A percentile compares a stretch with the other conserved stretches of the same genome.
Conservation (phyloP, 2,888 invertebrate species). For the Phyllotreta cruciferae region DNA sequence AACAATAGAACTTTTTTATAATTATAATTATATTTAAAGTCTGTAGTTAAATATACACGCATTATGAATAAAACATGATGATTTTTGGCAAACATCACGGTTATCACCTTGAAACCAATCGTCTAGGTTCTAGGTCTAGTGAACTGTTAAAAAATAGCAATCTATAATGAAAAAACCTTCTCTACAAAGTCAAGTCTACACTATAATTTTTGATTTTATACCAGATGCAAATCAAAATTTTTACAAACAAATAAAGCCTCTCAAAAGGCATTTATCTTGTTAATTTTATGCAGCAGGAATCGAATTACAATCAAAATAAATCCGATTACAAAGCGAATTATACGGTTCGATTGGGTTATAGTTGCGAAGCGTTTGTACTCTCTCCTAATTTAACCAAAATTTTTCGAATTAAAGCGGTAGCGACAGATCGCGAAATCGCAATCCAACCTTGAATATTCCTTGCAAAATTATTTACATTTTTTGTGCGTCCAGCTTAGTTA, state of each 20-base stretch:
- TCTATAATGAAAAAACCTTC: not conserved
- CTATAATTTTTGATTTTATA: no score
- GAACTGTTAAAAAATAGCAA: conserved; percentile 4
- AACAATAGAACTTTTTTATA: no score
- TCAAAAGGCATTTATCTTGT: no score
- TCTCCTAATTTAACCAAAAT: not conserved
- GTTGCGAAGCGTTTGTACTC: no score
- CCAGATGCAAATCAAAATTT: no score
- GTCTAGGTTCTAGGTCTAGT: conserved; percentile 13
- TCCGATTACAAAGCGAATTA: not conserved
- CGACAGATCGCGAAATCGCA: conserved; percentile 29
- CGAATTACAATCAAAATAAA: not conserved
- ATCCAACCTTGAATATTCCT: conserved; percentile 50
- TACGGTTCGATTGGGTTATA: not conserved
- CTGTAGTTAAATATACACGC: not conserved
- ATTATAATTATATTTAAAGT: conserved; percentile 2
- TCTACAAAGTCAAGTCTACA: no score
- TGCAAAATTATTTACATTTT: conserved; percentile 53
- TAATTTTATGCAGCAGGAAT: no score
- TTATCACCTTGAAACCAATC: conserved; percentile 13
- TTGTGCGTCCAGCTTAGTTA: conserved; percentile 51
- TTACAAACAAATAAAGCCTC: no score
- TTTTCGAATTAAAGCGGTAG: conserved; percentile 32
- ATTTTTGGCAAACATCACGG: conserved; percentile 17
- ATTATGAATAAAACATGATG: conserved; percentile 16